Evolutionary conservation across 2,113 vertebrate species (phyloP).

Genomic region (Osmerus mordax): DNA sequence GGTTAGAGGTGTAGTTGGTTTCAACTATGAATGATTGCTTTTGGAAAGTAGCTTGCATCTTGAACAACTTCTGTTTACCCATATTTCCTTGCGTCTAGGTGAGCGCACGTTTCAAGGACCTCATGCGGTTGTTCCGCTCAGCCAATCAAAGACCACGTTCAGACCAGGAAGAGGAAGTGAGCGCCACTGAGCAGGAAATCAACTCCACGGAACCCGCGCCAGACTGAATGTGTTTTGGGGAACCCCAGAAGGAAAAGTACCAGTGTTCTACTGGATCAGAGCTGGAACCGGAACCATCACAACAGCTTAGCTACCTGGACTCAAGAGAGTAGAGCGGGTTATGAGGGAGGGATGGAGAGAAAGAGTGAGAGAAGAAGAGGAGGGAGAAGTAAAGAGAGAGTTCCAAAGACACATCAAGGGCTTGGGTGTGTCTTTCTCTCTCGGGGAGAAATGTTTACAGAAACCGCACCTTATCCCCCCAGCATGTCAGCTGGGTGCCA

Average conservation of each 20-base stretch:
- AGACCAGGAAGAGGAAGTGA: slow-evolving; percentile 62
- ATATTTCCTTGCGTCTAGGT: slow-evolving; percentile 68
- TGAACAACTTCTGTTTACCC: not conserved
- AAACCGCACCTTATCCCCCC: too few species aligned
- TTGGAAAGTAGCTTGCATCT: not conserved
- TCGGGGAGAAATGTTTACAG: too few species aligned
- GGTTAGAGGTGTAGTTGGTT: slow-evolving; percentile 58
- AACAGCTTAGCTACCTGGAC: too few species aligned
- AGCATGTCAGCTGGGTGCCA: too few species aligned
- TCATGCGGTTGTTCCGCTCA: slow-evolving; percentile 83
- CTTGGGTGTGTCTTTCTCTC: too few species aligned
- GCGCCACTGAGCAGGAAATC: slow-evolving; percentile 66
- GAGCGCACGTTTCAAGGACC: slow-evolving; percentile 80
- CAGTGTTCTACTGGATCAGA: not conserved
- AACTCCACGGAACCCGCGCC: slow-evolving; percentile 67
- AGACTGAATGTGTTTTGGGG: slow-evolving; percentile 47
- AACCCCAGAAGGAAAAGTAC: not conserved
- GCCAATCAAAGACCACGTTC: slow-evolving; percentile 72
- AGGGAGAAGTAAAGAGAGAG: too few species aligned
- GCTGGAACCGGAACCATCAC: too few species aligned
- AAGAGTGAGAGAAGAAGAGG: too few species aligned
- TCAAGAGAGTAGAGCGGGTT: too few species aligned
- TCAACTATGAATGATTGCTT: not conserved
- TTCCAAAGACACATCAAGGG: too few species aligned
- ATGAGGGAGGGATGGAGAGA: too few species aligned